phyloP scores from a whole-genome alignment of 2,888 invertebrate genomes.

The Sinopyrophorus schimmeli region DNA sequence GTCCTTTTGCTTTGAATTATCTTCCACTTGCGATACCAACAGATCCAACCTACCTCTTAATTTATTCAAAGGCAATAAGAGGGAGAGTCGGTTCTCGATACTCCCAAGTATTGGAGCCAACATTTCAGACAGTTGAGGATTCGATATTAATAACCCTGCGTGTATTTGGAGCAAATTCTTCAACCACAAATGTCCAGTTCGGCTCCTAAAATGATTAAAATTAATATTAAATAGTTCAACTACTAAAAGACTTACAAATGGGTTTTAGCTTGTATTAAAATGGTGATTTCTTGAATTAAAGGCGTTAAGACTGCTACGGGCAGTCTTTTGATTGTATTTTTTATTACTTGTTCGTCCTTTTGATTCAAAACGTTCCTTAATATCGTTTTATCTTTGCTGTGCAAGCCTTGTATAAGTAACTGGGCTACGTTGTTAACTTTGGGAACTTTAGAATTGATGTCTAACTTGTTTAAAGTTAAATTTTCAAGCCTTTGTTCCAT shows the following conservation, averaged over 20 bases:
- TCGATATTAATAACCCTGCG: slow-evolving; percentile 64
- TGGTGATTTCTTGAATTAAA: slow-evolving; percentile 72
- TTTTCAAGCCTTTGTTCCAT: slow-evolving; percentile 84
- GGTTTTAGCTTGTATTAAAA: slow-evolving; percentile 69
- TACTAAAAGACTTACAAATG: slow-evolving; percentile 61
- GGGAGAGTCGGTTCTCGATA: slow-evolving; percentile 60
- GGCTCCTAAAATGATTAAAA: slow-evolving; percentile 58
- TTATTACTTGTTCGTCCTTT: slow-evolving; percentile 68
- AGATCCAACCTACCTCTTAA: slow-evolving; percentile 66
- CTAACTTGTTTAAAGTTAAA: slow-evolving; percentile 66
- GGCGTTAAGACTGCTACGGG: slow-evolving; percentile 76
- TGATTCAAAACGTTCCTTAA: slow-evolving; percentile 72
- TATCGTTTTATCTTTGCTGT: slow-evolving; percentile 78
- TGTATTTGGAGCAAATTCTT: slow-evolving; percentile 62
- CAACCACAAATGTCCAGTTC: slow-evolving; percentile 63
- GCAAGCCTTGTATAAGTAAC: slow-evolving; percentile 80
- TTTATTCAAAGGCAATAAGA: slow-evolving; percentile 60
- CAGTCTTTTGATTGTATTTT: slow-evolving; percentile 72
- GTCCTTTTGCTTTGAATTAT: slow-evolving; percentile 43
- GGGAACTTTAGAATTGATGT: slow-evolving; percentile 58
- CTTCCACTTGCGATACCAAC: slow-evolving; percentile 59
- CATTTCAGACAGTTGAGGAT: slow-evolving; percentile 62
- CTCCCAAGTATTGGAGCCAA: slow-evolving; percentile 62
- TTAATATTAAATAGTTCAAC: slow-evolving; percentile 8
- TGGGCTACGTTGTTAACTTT: slow-evolving; percentile 76